These are phyloP conservation scores for Phenganax stokvisi DNA, from an alignment of 92 coral and sea anemone species.

Conservation along the genomic window DNA sequence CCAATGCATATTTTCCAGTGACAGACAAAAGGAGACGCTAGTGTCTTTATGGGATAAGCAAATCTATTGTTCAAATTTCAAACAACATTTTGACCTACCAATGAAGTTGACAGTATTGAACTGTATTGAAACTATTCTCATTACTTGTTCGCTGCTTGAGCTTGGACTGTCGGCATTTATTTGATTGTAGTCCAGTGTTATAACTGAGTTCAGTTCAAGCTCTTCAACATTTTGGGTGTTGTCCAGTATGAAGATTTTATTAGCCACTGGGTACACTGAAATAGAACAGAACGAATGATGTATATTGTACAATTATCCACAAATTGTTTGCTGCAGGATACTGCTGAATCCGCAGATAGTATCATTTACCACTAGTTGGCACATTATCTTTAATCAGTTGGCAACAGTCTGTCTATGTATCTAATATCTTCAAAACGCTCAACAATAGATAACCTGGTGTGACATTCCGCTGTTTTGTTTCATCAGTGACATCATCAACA, in stretches of 20 bases:
- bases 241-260: conserved; percentile 32
- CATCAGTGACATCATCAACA: conserved; percentile 38
- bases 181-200: conserved; percentile 73
- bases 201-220: conserved; percentile 61
- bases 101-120: conserved; percentile 76
- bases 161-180: conserved; percentile 77
- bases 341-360: too few relatives aligned
- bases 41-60: not conserved
- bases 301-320: not conserved
- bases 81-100: conserved; percentile 48
- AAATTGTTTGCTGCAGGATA: too few relatives aligned
- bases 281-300: not conserved
- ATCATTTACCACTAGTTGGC: too few relatives aligned
- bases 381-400: too few relatives aligned
- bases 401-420: not conserved
- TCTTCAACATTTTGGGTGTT: conserved; percentile 9
- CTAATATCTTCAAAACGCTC: not conserved
- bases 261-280: not conserved
- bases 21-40: too few relatives aligned
- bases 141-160: conserved; percentile 41
- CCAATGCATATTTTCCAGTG: too few relatives aligned
- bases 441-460: conserved; percentile 16
- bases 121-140: conserved; percentile 75
- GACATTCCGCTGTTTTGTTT: conserved; percentile 20
- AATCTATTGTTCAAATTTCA: not conserved